phyloP scores from a whole-genome alignment of 2,113 vertebrate genomes.

The Percina caprodes region DNA sequence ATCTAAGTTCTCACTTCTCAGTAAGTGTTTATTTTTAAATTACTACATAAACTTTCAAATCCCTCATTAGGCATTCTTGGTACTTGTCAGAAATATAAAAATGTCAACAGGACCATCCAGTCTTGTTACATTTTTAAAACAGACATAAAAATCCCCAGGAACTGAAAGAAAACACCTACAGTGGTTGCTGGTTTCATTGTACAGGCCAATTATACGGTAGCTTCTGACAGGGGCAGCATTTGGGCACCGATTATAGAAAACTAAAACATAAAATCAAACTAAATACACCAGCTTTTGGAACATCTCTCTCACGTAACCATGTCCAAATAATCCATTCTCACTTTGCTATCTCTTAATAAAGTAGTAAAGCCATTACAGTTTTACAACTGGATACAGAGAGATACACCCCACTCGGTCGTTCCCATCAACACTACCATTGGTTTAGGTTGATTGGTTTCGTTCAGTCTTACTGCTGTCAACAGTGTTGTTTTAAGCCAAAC shows the following conservation, averaged over 20 bases:
- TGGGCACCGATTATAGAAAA: too few relatives aligned
- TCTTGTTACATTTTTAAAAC: background rate
- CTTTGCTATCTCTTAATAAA: background rate
- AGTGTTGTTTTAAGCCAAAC: too few relatives aligned
- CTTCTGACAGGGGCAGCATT: background rate
- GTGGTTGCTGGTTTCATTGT: background rate
- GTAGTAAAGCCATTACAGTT: background rate
- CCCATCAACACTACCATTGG: too few relatives aligned
- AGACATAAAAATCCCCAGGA: slow-evolving; percentile 10
- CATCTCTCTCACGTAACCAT: background rate
- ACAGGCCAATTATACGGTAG: background rate
- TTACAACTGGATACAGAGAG: background rate
- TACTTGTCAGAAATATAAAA: slow-evolving; percentile 7
- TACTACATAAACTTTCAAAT: background rate
- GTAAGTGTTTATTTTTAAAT: slow-evolving; percentile 12
- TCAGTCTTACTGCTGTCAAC: too few relatives aligned
- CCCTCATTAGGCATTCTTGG: background rate
- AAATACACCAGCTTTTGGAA: too few relatives aligned
- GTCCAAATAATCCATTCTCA: background rate
- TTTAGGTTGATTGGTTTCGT: too few relatives aligned
- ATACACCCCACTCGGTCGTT: too few relatives aligned
- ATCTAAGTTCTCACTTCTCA: background rate
- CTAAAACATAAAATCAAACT: background rate
- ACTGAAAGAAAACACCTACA: slow-evolving; percentile 7
- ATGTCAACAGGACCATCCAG: slow-evolving; percentile 26